Conservation (phyloP, 2,888 invertebrate genomes). For the Eledone cirrhosa region DNA sequence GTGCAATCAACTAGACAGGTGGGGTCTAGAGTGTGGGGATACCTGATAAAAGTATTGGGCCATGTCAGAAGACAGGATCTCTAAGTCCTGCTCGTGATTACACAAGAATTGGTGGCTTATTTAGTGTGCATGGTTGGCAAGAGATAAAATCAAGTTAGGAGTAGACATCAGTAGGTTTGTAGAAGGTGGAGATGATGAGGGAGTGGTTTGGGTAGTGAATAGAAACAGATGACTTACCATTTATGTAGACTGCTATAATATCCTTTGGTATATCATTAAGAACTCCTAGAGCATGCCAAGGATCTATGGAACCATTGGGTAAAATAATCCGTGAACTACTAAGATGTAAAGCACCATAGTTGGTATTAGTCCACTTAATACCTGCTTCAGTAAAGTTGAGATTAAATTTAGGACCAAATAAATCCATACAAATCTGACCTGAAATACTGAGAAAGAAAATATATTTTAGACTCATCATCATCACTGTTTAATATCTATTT, state of each 20-base stretch:
- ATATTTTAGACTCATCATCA: not conserved
- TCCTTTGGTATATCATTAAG: constrained; percentile 60
- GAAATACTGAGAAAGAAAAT: constrained; percentile 70
- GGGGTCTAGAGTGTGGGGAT: too few species aligned
- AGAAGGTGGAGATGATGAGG: too few species aligned
- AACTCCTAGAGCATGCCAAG: constrained; percentile 70
- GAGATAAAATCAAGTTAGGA: too few species aligned
- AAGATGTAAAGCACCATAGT: constrained; percentile 80
- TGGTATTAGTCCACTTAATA: constrained; percentile 76
- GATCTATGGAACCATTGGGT: constrained; percentile 87
- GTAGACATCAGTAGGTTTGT: too few species aligned
- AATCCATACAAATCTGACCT: constrained; percentile 81
- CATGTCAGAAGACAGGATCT: too few species aligned
- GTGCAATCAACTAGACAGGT: not conserved
- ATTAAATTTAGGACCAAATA: constrained; percentile 78
- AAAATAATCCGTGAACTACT: constrained; percentile 80
- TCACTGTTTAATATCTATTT: too few species aligned
- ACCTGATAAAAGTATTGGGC: too few species aligned
- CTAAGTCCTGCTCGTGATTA: too few species aligned
- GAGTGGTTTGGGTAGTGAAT: too few species aligned
- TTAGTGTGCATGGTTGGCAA: too few species aligned
- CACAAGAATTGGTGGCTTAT: too few species aligned
- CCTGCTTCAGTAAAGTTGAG: constrained; percentile 73
- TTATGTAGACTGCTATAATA: constrained; percentile 66
- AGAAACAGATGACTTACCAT: constrained; percentile 61